Evolutionary conservation across 2,888 invertebrate genomes (phyloP), one percentile per base, ranked within the genome.

Genomic region (Clepsis dumicolana): DNA sequence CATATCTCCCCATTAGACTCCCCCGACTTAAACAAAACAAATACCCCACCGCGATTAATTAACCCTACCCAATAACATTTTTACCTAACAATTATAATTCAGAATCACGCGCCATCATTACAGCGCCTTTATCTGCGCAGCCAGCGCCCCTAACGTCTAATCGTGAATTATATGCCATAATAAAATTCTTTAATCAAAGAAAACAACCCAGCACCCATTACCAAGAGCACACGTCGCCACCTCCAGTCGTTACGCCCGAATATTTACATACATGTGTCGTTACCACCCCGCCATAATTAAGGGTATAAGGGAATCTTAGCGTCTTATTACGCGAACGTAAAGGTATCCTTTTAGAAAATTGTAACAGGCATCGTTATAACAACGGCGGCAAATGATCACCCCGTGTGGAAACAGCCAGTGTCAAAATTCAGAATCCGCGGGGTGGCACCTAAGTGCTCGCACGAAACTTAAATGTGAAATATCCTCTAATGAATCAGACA

Each of bases 181-280:
- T 93, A 93, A 93, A 93, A 93, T 93, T 93, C 93, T 93, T 93
- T 93, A 93, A 93, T 93, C 93, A 93, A 93, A 93, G 93, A 93
- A 92, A 91, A 93, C 91, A 93, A 91, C 93, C 89, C 83, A 86
- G 90, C 80, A 77, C 83, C 88, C 92, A 90, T 92, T 93, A 91
- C 87, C 85, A 86, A n/a, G 84, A 81, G 89, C 89, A 89, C 89
- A 89, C 89, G 90, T 91, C 91, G 89, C 90, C 91, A 91, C 93
- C 92, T 92, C 78, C 78, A 84, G 90, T 88, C 90, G 89, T 91
- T 91, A 89, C 88, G 82, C 79, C 79, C 81, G 89, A 88, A 91
- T 93, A 93, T 93, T 93, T 93, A 93, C 93, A 93, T 93, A 93
- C 93, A 92, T 90, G 91, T 91, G 92, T 91, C 93, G 92, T 93